phyloP scores from a whole-genome alignment of 2,113 vertebrate genomes.

The Mastomys coucha region DNA sequence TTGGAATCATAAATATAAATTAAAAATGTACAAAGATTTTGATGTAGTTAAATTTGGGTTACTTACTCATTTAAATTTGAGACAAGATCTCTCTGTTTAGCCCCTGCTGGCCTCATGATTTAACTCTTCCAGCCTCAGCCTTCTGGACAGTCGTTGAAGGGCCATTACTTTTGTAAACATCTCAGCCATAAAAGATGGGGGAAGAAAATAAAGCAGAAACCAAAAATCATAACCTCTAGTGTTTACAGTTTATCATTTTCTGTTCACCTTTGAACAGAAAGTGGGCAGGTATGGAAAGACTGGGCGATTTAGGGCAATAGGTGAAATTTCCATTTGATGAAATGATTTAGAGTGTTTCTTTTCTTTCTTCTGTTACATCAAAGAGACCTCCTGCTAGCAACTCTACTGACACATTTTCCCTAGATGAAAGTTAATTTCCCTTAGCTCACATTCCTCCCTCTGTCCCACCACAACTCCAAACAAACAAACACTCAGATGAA shows the following conservation, averaged over 20 bases:
- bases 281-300: neutral
- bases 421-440: constrained; percentile 54
- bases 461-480: neutral
- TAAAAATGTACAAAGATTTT: constrained; percentile 19
- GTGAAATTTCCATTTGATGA: constrained; percentile 71
- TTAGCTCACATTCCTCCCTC: constrained; percentile 40
- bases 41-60: neutral
- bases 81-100: neutral
- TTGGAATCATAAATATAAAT: constrained; percentile 2
- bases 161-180: neutral
- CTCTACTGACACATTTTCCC: constrained; percentile 35
- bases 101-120: neutral
- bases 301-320: constrained; percentile 64
- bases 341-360: constrained; percentile 33
- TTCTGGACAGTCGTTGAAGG: neutral
- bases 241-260: neutral
- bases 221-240: neutral
- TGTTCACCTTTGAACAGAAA: constrained; percentile 40
- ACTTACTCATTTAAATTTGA: neutral
- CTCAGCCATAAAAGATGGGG: constrained; percentile 9
- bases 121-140: neutral
- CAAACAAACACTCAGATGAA: neutral
- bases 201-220: neutral
- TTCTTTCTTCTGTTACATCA: constrained; percentile 46
- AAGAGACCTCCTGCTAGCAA: constrained; percentile 40